Percentiles rank a stretch among this genome's conserved stretches.
These are phyloP conservation scores for Phymanthus crucifer DNA, from an alignment of 92 coral and sea anemone species.

Conservation along the genomic window DNA sequence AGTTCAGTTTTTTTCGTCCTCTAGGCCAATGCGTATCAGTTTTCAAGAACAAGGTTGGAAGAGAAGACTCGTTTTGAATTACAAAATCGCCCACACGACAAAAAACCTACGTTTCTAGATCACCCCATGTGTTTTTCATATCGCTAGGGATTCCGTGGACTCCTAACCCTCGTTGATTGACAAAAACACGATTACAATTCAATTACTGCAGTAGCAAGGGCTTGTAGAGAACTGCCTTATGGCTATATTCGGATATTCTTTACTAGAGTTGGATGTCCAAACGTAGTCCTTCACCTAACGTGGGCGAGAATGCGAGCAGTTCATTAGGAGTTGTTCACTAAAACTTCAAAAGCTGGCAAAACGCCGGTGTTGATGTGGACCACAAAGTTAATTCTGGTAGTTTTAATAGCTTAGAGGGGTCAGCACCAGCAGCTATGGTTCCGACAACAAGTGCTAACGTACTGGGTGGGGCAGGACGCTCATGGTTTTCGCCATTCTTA, in stretches of 20 bases:
- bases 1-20: not conserved
- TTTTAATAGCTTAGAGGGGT: not conserved
- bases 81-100: not conserved
- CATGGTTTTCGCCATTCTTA: not conserved
- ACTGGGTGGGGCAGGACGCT: not conserved
- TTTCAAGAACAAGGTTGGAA: not conserved
- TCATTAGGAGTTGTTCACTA: no score
- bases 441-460: not conserved
- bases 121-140: constrained; percentile 20
- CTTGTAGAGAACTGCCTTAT: not conserved
- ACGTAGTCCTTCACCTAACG: not conserved
- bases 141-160: constrained; percentile 13
- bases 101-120: not conserved
- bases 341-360: not conserved
- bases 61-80: not conserved
- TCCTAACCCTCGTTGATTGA: constrained; percentile 23
- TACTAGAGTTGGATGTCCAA: not conserved
- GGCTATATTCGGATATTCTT: not conserved
- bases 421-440: not conserved
- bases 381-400: not conserved
- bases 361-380: not conserved
- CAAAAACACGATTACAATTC: constrained; percentile 14
- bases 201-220: not conserved
- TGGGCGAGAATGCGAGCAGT: not conserved
- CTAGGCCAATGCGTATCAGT: not conserved